A percentile compares a stretch with the other conserved stretches of the same genome.
phyloP scores from a whole-genome alignment of 2,113 vertebrate species.

The Catagonus wagneri region DNA sequence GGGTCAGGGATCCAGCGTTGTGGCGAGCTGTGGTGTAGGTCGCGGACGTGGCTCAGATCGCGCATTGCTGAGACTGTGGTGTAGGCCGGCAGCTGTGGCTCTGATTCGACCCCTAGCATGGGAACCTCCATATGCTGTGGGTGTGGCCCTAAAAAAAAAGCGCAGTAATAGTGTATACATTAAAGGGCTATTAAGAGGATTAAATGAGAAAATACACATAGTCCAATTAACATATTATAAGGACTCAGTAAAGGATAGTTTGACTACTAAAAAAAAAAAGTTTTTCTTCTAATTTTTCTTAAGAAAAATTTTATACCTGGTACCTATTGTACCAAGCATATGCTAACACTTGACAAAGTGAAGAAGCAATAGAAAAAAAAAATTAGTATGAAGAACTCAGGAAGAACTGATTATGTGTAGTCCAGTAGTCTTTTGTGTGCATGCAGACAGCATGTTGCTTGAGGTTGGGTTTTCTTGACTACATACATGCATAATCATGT shows the following conservation, averaged over 20 bases:
- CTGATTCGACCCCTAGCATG: too few relatives aligned
- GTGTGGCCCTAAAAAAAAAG: too few relatives aligned
- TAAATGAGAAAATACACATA: not conserved
- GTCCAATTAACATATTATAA: not conserved
- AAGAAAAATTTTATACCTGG: slow-evolving; percentile 30
- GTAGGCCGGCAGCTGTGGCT: too few relatives aligned
- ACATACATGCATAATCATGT: too few relatives aligned
- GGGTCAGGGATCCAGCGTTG: too few relatives aligned
- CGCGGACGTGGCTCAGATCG: too few relatives aligned
- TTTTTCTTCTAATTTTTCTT: slow-evolving; percentile 62
- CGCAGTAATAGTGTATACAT: not conserved
- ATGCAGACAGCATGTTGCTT: not conserved
- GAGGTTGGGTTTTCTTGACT: not conserved
- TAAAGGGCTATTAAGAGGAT: not conserved
- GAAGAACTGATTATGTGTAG: not conserved
- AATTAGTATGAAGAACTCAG: not conserved
- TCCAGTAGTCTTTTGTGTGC: not conserved
- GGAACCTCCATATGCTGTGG: too few relatives aligned
- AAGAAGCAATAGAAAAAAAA: slow-evolving; percentile 34
- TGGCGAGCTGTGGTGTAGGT: too few relatives aligned
- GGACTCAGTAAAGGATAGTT: not conserved
- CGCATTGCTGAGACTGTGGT: too few relatives aligned
- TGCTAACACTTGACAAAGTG: slow-evolving; percentile 20
- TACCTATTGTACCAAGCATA: slow-evolving; percentile 31
- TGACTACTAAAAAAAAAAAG: not conserved